These are phyloP conservation scores for Calliphora vomitoria DNA, from an alignment of 2,888 invertebrate species.

Conservation along the genomic window DNA sequence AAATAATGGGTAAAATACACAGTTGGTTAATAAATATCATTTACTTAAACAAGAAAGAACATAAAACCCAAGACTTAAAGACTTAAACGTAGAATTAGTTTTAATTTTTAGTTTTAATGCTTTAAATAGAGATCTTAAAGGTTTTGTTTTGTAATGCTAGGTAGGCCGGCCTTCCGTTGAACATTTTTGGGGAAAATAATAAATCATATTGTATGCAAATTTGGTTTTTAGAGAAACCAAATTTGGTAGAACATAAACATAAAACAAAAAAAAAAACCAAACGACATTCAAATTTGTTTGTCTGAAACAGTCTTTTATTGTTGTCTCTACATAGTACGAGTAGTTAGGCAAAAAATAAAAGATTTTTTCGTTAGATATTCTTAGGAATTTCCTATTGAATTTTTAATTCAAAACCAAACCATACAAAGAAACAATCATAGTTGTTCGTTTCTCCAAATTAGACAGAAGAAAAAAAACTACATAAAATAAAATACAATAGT, in stretches of 20 bases:
- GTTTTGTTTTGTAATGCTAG: too few relatives aligned
- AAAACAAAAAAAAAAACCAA: neutral
- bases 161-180: too few relatives aligned
- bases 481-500: conserved; percentile 47
- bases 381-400: conserved; percentile 67
- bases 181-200: neutral
- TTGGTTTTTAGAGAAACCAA: conserved; percentile 47
- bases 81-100: conserved; percentile 21
- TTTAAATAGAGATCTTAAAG: neutral
- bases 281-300: conserved; percentile 32
- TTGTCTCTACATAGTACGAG: neutral
- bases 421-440: conserved; percentile 33
- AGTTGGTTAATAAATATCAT: conserved; percentile 46
- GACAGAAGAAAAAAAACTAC: neutral
- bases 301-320: neutral
- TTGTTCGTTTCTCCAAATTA: conserved; percentile 19
- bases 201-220: conserved; percentile 69
- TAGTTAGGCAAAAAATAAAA: neutral
- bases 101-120: neutral
- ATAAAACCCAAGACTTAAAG: neutral
- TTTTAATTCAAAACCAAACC: conserved; percentile 61
- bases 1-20: conserved; percentile 31
- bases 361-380: conserved; percentile 35
- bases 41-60: neutral
- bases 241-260: conserved; percentile 40